phyloP scores from a whole-genome alignment of 2,113 vertebrate species.

The Toxotes chatareus region DNA sequence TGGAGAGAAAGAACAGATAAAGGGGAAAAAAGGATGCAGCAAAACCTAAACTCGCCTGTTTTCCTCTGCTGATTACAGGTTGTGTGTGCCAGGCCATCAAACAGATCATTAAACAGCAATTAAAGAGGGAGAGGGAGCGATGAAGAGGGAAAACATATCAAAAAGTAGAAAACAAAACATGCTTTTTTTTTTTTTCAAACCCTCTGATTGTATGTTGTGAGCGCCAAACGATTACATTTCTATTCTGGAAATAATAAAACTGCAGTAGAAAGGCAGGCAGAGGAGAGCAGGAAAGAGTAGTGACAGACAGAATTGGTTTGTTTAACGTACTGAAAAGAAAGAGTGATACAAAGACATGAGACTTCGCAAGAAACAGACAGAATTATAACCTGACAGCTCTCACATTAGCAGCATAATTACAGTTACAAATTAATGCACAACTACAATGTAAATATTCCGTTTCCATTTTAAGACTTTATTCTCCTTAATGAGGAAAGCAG shows the following conservation, averaged over 20 bases:
- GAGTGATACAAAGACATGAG: conserved; percentile 1
- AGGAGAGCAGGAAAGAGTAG: background rate
- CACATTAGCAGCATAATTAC: conserved; percentile 1
- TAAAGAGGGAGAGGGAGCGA: conserved; percentile 65
- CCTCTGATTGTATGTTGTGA: conserved; percentile 56
- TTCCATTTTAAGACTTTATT: conserved; percentile 29
- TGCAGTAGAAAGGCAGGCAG: conserved; percentile 3
- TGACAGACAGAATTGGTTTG: background rate
- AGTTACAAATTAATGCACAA: conserved; percentile 14
- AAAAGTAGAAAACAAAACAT: conserved; percentile 65
- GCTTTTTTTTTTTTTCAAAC: conserved; percentile 30
- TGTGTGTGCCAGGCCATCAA: conserved; percentile 58
- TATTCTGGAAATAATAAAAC: conserved; percentile 62
- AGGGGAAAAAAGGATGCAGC: conserved; percentile 55
- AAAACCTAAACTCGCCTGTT: conserved; percentile 50
- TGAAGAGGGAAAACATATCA: conserved; percentile 53
- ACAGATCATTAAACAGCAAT: conserved; percentile 72
- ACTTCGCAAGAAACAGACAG: background rate
- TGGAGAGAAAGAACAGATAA: conserved; percentile 52
- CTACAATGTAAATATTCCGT: conserved; percentile 8
- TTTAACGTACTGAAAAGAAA: background rate
- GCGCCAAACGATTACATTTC: conserved; percentile 50
- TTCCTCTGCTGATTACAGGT: conserved; percentile 66
- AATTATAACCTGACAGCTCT: conserved; percentile 14
- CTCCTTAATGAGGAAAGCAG: conserved; percentile 47